A percentile compares a stretch with the other conserved stretches of the same genome.
Conservation (phyloP, 2,113 vertebrate genomes). For the Neotoma lepida region DNA sequence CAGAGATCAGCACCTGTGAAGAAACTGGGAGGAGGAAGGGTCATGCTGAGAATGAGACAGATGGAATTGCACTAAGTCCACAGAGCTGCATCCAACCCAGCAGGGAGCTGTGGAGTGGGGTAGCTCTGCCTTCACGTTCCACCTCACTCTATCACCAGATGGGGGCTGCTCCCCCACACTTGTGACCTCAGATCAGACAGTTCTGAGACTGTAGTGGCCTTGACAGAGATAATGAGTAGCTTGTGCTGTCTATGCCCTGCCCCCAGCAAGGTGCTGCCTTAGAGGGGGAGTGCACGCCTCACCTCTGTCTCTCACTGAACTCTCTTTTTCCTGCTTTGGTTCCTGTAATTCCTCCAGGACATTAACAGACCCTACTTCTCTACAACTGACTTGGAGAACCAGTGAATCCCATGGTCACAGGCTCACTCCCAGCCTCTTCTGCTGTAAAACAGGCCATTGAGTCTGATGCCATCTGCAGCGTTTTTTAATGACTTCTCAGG, state of each 20-base stretch:
- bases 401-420: not conserved
- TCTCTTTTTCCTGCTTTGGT: not conserved
- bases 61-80: not conserved
- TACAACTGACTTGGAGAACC: not conserved
- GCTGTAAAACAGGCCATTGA: not conserved
- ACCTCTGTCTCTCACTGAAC: no score
- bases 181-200: not conserved
- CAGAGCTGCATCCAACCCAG: not conserved
- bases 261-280: not conserved
- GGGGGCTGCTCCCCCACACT: not conserved
- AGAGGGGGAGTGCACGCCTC: not conserved
- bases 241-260: rapidly evolving
- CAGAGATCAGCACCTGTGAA: not conserved
- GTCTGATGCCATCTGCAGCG: not conserved
- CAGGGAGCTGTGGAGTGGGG: not conserved
- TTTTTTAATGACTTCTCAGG: not conserved
- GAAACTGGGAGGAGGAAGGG: not conserved
- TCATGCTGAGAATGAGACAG: not conserved
- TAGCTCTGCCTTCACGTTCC: not conserved
- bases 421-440: not conserved
- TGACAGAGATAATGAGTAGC: not conserved
- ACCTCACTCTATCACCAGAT: not conserved
- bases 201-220: not conserved
- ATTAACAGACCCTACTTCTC: not conserved
- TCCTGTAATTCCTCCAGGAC: not conserved